Conservation (phyloP, 2,797 vertebrate species). For the Acanthis flammea region DNA sequence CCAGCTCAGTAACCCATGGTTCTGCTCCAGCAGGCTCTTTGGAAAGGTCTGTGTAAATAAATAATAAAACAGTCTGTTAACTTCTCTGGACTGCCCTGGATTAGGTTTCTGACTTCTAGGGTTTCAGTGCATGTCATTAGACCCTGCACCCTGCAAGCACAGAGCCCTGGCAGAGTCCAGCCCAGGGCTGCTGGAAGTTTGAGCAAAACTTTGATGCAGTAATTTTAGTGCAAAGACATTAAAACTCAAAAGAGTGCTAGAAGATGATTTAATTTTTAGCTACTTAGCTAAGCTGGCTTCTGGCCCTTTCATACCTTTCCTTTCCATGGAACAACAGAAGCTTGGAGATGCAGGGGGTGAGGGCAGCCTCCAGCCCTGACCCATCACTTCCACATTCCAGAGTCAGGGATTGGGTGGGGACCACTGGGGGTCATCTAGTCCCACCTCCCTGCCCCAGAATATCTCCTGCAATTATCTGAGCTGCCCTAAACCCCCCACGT, state of each 20-base stretch:
- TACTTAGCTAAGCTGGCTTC: not conserved
- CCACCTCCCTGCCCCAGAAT: not conserved
- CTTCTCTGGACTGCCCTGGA: slow-evolving; percentile 54
- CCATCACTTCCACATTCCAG: not conserved
- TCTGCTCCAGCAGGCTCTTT: slow-evolving; percentile 36
- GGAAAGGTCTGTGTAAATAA: slow-evolving; percentile 75
- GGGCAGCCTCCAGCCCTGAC: not conserved
- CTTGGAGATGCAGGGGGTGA: not conserved
- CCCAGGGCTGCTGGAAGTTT: not conserved
- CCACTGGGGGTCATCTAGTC: fast-evolving
- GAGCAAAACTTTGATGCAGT: not conserved
- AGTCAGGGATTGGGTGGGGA: fast-evolving
- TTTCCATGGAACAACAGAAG: not conserved
- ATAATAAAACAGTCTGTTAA: slow-evolving; percentile 75
- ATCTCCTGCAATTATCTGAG: too few species aligned
- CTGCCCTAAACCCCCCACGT: not conserved
- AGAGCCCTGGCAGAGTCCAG: not conserved
- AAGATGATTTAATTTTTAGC: not conserved
- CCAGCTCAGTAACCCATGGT: not conserved
- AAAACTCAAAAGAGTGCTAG: not conserved
- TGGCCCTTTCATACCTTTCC: not conserved
- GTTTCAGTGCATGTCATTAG: slow-evolving; percentile 67
- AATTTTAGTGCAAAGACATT: not conserved
- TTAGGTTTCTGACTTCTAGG: slow-evolving; percentile 79
- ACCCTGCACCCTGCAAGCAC: not conserved